Evolutionary conservation across 37 sponge, comb jelly and placozoan genomes (phyloP).

Genomic region (Beroe forskalii): DNA sequence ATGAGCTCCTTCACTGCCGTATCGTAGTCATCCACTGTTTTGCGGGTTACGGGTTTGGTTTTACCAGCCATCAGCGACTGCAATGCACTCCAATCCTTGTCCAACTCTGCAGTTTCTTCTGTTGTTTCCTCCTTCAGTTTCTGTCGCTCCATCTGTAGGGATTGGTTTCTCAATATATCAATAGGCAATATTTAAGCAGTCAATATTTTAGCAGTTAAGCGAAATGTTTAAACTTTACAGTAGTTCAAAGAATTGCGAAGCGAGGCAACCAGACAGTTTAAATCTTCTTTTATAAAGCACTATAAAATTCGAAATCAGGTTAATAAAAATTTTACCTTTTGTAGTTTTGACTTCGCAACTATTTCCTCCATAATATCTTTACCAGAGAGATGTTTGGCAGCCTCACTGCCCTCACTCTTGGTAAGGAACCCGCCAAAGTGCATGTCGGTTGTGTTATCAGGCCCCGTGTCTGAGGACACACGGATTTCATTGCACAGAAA

Average conservation of each 20-base stretch:
- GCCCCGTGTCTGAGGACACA: not conserved
- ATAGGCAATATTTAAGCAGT: too few relatives aligned
- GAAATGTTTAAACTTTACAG: too few relatives aligned
- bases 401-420: slow-evolving; percentile 63
- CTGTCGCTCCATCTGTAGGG: slow-evolving; percentile 61
- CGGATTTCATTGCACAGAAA: too few relatives aligned
- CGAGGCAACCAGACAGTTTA: too few relatives aligned
- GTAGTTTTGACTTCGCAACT: slow-evolving; percentile 81
- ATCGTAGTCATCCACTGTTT: slow-evolving; percentile 73
- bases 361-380: slow-evolving; percentile 85
- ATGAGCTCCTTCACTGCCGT: slow-evolving; percentile 71
- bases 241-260: too few relatives aligned
- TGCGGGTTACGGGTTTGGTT: not conserved
- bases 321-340: too few relatives aligned
- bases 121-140: slow-evolving; percentile 26
- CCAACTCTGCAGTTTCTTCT: slow-evolving; percentile 33
- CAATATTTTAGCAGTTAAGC: too few relatives aligned
- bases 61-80: not conserved
- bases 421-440: slow-evolving; percentile 92
- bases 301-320: too few relatives aligned
- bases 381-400: slow-evolving; percentile 10
- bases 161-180: too few relatives aligned
- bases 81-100: slow-evolving; percentile 53
- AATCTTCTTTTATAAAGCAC: too few relatives aligned
- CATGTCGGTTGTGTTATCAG: slow-evolving; percentile 72